Evolutionary conservation across 2,797 vertebrate species (phyloP).

Genomic region (Sardinella longiceps): DNA sequence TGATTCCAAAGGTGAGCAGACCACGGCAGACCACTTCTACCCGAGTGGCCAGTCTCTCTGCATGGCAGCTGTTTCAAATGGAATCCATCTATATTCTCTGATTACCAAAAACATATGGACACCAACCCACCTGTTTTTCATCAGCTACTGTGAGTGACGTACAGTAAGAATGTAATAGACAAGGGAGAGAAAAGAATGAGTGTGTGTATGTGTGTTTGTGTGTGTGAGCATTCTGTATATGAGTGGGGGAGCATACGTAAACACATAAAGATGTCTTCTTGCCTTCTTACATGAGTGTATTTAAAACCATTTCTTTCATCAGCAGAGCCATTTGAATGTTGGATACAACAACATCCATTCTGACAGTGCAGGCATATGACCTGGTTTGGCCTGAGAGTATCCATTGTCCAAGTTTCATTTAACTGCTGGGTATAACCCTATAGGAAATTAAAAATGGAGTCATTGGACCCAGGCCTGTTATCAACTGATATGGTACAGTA

Average conservation of each 20-base stretch:
- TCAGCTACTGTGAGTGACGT: slow-evolving; percentile 71
- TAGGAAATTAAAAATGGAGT: background rate
- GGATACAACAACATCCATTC: background rate
- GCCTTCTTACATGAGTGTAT: background rate
- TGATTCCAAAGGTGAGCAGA: background rate
- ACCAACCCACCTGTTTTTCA: slow-evolving; percentile 77
- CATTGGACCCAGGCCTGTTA: no score
- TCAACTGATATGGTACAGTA: no score
- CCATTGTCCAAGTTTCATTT: no score
- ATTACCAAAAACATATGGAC: slow-evolving; percentile 71
- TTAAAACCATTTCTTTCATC: background rate
- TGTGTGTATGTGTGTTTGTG: background rate
- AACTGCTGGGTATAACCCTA: no score
- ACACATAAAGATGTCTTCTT: background rate
- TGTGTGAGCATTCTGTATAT: background rate
- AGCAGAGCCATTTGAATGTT: background rate
- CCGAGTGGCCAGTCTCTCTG: slow-evolving; percentile 76
- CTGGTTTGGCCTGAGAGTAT: background rate
- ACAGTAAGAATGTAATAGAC: slow-evolving; percentile 1
- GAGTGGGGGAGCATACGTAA: background rate
- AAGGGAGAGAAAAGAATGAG: background rate
- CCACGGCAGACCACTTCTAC: background rate
- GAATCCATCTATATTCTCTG: slow-evolving; percentile 77
- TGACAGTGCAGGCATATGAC: background rate
- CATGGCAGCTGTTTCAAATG: slow-evolving; percentile 76